Evolutionary conservation across 2,113 vertebrate genomes (phyloP), one percentile per base, ranked within the genome.

Genomic region (Anarrhichthys ocellatus): DNA sequence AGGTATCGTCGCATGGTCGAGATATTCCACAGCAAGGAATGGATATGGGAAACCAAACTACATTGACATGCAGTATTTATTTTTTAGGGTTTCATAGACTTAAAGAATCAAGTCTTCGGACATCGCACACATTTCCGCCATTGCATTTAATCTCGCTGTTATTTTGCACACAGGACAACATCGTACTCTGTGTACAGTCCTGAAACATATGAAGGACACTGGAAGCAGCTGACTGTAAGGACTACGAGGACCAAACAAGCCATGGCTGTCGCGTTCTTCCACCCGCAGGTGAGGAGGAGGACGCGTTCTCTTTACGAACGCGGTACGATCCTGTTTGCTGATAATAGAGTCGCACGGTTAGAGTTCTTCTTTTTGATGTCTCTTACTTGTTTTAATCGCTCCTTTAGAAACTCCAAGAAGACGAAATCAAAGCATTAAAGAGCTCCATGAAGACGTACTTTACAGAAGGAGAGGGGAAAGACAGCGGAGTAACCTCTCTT

Each of bases 201-300:
- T 0, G 98, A 99, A 90, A 97, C 97, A 0, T 99, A 99, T 0
- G 96, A 96, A 0, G 98, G 98, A 7, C 96, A 99, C 94, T 99
- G 98, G 98, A 98, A 97, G 58, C 98, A 99, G 93, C 95, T 99
- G 63, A 99, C 98, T 0, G 98, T 99, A 4, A 95, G 98, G 5
- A 98, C 96, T 24, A 98, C 96, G 20, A 95, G 96, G 79, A 95
- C 80, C 0, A 91, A 93, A 42, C 95, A 99, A 81, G 85, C 97
- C 81, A 98, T 99, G 98, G 97, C 96, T 4, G 94, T 98, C 6
- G 96, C 92, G 64, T 98, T 98, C 92, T 99, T 99, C 90, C 96
- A 99, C 66, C 97, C 98, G 22, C 98, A 99, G 97, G 98, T 98
- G 73, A 83, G 24, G 5, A 66, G 18, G 34, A 83, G 24, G 5